These are phyloP conservation scores for Balaeniceps rex DNA, from an alignment of 2,113 vertebrate genomes.

Conservation along the genomic window DNA sequence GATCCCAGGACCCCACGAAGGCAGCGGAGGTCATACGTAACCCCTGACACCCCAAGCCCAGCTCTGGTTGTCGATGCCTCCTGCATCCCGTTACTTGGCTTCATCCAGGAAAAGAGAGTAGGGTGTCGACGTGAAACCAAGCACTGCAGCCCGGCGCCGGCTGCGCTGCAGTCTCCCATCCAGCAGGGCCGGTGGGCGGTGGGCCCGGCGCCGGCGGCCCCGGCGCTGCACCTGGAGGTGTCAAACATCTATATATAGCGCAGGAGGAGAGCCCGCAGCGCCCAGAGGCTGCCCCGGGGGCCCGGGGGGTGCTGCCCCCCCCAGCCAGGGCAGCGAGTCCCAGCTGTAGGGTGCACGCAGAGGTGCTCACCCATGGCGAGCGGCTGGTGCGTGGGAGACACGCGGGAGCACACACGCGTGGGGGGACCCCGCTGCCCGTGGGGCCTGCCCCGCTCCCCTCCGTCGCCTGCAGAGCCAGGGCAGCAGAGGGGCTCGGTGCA, in stretches of 20 bases:
- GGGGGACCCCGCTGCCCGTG: fast-evolving
- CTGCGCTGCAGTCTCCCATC: not conserved
- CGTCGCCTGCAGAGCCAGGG: not conserved
- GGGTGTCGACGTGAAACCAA: conserved; percentile 62
- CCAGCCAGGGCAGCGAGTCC: fast-evolving
- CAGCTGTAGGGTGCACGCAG: not conserved
- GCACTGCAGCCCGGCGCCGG: not conserved
- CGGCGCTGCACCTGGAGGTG: conserved; percentile 4
- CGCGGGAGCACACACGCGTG: fast-evolving
- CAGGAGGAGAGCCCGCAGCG: not conserved
- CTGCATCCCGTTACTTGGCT: fast-evolving
- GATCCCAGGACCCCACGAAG: fast-evolving
- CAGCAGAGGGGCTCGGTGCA: not conserved
- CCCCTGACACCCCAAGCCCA: fast-evolving
- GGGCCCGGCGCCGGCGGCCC: not conserved
- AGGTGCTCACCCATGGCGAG: fast-evolving
- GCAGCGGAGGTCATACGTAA: fast-evolving
- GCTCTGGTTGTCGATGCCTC: fast-evolving
- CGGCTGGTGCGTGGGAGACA: not conserved
- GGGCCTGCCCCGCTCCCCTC: not conserved
- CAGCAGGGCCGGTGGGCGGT: not conserved
- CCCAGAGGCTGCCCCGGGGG: not conserved
- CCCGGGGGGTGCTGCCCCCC: not conserved
- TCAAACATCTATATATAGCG: not conserved
- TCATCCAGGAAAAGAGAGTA: conserved; percentile 13